Percentiles rank a stretch among this genome's conserved stretches.
Conservation (phyloP, 2,888 invertebrate species). For the Rhorus exstirpatorius region DNA sequence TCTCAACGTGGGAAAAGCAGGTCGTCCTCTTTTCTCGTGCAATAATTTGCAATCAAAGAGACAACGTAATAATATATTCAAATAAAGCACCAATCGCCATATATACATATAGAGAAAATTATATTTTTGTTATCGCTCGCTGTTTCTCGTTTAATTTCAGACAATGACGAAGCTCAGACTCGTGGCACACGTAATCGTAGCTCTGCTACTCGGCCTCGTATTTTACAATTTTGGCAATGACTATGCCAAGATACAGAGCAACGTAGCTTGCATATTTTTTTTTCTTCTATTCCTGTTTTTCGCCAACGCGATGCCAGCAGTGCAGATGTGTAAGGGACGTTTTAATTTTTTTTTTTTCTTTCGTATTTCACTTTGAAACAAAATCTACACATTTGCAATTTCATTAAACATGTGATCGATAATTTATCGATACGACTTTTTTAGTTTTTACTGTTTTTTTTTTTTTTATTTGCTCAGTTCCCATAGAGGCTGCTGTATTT, state of each 20-base stretch:
- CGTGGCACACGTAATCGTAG: slow-evolving; percentile 87
- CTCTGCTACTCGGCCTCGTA: slow-evolving; percentile 87
- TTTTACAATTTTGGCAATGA: slow-evolving; percentile 88
- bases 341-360: slow-evolving; percentile 27
- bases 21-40: slow-evolving; percentile 87
- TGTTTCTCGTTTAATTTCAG: slow-evolving; percentile 74
- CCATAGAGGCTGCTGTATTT: slow-evolving; percentile 91
- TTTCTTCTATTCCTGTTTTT: slow-evolving; percentile 89
- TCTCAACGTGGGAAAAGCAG: slow-evolving; percentile 85
- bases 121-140: background rate
- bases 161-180: slow-evolving; percentile 87
- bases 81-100: no score
- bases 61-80: slow-evolving; percentile 81
- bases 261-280: slow-evolving; percentile 88
- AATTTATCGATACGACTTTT: background rate
- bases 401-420: slow-evolving; percentile 30
- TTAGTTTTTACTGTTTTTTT: background rate
- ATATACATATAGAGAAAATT: background rate
- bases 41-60: slow-evolving; percentile 84
- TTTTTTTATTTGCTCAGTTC: slow-evolving; percentile 87
- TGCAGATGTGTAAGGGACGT: slow-evolving; percentile 88
- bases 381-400: no score
- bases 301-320: slow-evolving; percentile 89
- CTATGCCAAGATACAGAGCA: slow-evolving; percentile 87
- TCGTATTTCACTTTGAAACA: no score